These are phyloP conservation scores for Heliconius hewitsoni DNA, from an alignment of 1,140 invertebrate genomes.

Conservation along the genomic window DNA sequence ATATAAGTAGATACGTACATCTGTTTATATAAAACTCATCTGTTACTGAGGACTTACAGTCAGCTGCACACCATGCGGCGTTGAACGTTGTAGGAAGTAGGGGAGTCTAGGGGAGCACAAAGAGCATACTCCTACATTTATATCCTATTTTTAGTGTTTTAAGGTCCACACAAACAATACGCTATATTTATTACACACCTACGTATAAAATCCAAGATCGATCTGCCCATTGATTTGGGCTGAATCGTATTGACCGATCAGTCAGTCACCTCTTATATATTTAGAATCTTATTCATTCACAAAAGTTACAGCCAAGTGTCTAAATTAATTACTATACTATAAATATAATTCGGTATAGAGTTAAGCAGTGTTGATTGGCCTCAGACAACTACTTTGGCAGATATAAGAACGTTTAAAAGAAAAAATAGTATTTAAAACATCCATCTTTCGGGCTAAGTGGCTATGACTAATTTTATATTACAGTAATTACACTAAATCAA, in stretches of 20 bases:
- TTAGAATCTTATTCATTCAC: constrained; percentile 3
- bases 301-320: background rate
- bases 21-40: too few relatives aligned
- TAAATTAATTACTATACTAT: background rate
- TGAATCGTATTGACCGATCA: background rate
- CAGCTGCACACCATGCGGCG: too few relatives aligned
- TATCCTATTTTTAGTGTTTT: too few relatives aligned
- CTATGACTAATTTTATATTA: background rate
- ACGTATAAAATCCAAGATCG: too few relatives aligned
- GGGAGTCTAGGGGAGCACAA: too few relatives aligned
- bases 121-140: too few relatives aligned
- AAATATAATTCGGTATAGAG: background rate
- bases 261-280: background rate
- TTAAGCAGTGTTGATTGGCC: background rate
- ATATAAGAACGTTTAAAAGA: background rate
- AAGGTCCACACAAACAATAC: too few relatives aligned
- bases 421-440: background rate
- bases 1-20: too few relatives aligned
- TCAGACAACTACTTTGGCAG: background rate
- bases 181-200: too few relatives aligned
- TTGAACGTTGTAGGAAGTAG: too few relatives aligned
- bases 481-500: too few relatives aligned
- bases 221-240: background rate
- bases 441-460: background rate
- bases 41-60: too few relatives aligned